Percentiles rank a stretch among this genome's conserved stretches.
Conservation (phyloP, 2,797 vertebrate genomes). For the Harpagifer antarcticus region DNA sequence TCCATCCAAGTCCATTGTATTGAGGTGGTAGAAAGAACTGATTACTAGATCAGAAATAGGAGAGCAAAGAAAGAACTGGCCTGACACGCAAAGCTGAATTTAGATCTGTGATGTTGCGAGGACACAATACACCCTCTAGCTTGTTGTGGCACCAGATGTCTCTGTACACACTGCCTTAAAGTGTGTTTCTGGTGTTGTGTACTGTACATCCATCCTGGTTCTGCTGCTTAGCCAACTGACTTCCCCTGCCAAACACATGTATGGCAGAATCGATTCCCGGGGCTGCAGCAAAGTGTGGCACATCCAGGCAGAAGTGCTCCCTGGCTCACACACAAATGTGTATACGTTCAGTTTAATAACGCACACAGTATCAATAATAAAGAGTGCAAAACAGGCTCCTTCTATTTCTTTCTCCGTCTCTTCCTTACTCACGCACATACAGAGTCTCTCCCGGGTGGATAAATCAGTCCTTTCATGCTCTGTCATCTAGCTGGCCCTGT, state of each 20-base stretch:
- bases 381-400: slow-evolving; percentile 42
- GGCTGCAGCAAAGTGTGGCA: slow-evolving; percentile 40
- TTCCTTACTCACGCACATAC: slow-evolving; percentile 17
- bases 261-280: slow-evolving; percentile 56
- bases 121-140: slow-evolving; percentile 18
- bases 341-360: slow-evolving; percentile 45
- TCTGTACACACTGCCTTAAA: slow-evolving; percentile 20
- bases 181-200: slow-evolving; percentile 44
- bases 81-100: slow-evolving; percentile 11
- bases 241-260: slow-evolving; percentile 76
- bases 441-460: slow-evolving; percentile 67
- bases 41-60: slow-evolving; percentile 20
- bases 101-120: slow-evolving; percentile 30
- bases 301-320: slow-evolving; percentile 52
- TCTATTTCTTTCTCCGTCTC: slow-evolving; percentile 20
- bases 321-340: slow-evolving; percentile 40
- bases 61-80: slow-evolving; percentile 17
- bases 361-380: slow-evolving; percentile 44
- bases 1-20: not conserved
- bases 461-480: slow-evolving; percentile 82
- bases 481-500: slow-evolving; percentile 70
- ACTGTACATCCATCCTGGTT: slow-evolving; percentile 47
- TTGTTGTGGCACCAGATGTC: slow-evolving; percentile 36
- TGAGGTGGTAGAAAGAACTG: not conserved
- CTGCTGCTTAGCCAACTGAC: slow-evolving; percentile 49